phyloP scores from a whole-genome alignment of 2,888 invertebrate genomes.

The Cryptus viduatorius region DNA sequence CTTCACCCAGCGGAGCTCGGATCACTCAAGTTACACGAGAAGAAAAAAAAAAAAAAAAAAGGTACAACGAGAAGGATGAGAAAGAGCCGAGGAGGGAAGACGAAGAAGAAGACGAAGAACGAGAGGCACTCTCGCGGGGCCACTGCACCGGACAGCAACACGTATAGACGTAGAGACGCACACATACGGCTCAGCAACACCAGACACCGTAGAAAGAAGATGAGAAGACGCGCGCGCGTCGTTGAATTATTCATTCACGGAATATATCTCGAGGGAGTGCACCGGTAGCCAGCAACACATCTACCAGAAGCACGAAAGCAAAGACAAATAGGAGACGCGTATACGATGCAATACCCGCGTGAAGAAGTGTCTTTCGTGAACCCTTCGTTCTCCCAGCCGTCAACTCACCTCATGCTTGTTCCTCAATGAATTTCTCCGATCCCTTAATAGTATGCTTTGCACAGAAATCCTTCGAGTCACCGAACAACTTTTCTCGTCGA shows the following conservation, averaged over 20 bases:
- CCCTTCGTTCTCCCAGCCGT: conserved; percentile 23
- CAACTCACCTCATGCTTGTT: conserved; percentile 32
- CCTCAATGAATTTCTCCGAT: conserved; percentile 37
- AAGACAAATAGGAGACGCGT: conserved; percentile 59
- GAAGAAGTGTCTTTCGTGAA: conserved; percentile 63
- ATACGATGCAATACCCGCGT: conserved; percentile 55
- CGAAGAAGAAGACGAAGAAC: conserved; percentile 40
- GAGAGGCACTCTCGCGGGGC: conserved; percentile 59
- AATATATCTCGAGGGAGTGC: conserved; percentile 57
- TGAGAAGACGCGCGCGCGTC: conserved; percentile 57
- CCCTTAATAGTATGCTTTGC: neutral
- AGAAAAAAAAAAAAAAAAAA: conserved; percentile 39
- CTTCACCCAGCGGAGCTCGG: conserved; percentile 34
- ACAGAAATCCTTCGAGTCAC: conserved; percentile 5
- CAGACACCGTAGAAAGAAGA: conserved; percentile 46
- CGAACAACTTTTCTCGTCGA: conserved; percentile 17
- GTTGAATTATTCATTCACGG: conserved; percentile 70
- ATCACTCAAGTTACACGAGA: conserved; percentile 56
- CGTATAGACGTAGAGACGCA: neutral
- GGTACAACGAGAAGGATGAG: conserved; percentile 27
- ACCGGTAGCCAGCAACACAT: conserved; percentile 48
- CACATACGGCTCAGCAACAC: neutral
- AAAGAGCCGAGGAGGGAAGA: conserved; percentile 33
- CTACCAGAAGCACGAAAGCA: conserved; percentile 36
- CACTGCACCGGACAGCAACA: conserved; percentile 50